Evolutionary conservation across 2,888 invertebrate species (phyloP), one percentile per base, ranked within the genome.

Genomic region (Catocala sponsa): DNA sequence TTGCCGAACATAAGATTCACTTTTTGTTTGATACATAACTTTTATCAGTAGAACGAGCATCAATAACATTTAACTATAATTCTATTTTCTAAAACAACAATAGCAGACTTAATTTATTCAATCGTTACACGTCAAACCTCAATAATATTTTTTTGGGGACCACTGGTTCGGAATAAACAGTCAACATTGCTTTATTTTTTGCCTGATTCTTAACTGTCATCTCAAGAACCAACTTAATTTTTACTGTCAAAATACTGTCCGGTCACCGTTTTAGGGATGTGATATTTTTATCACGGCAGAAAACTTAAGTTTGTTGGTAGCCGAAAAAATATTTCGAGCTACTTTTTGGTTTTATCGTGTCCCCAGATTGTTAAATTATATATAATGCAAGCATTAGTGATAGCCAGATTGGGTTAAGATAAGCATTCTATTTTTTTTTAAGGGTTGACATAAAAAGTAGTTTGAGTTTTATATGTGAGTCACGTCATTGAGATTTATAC

Each of bases 101-200:
- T 81, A 82, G 78, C 63, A 68, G 60, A 63, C 70, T 83, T 83
- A 82, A 86, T 85, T 81, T 84, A 84, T 87, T 84, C 81, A 76
- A 79, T 78, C 78, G 72, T 78, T 78, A 71, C 70, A 82, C 78
- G 81, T 81, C 79, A 78, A 62, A 76, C 72, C 68, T 77, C 67
- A 75, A 78, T 73, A 76, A 72, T 78, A 80, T 80, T 81, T 83
- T 85, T 85, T 80, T 79, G 55, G 61, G 63, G 72, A 62, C 67
- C 72, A 79, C 77, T 84, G 84, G 72, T 61, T 79, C 82, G 85
- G 83, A 88, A 84, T 76, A 81, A 83, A 83, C 80, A 78, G 82
- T 83, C 79, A 83, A 84, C 80, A 81, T 78, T 69, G 74, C 72
- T 75, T 53, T 50, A 56, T 76, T 76, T 76, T 73, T 77, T 72